A percentile compares a stretch with the other conserved stretches of the same genome.
Conservation (phyloP, 2,888 invertebrate species). For the Pyrrhosoma nymphula region DNA sequence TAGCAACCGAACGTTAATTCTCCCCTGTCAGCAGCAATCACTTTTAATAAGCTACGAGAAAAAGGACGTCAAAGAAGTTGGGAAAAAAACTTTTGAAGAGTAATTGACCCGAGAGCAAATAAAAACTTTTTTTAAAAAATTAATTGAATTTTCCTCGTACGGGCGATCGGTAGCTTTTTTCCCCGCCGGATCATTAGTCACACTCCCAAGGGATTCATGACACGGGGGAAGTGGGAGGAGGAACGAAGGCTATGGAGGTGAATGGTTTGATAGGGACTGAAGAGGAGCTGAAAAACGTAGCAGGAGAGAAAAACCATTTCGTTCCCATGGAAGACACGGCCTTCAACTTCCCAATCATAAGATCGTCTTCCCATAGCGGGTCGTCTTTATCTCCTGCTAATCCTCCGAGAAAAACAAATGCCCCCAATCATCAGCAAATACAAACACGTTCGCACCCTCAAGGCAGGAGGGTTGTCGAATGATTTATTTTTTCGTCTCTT, state of each 20-base stretch:
- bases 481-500: background rate
- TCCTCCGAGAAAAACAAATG: slow-evolving; percentile 6
- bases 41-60: slow-evolving; percentile 20
- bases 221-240: background rate
- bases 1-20: slow-evolving; percentile 25
- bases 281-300: background rate
- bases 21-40: slow-evolving; percentile 26
- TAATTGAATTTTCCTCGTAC: slow-evolving; percentile 38
- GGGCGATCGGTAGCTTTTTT: slow-evolving; percentile 28
- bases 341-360: slow-evolving; percentile 7
- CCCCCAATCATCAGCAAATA: background rate
- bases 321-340: background rate
- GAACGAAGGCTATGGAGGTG: background rate
- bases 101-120: slow-evolving; percentile 36
- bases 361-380: background rate
- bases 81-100: background rate
- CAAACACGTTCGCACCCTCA: background rate
- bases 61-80: background rate
- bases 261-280: background rate
- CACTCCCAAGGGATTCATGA: background rate
- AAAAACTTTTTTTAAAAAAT: slow-evolving; percentile 30
- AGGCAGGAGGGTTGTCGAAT: background rate
- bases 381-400: background rate
- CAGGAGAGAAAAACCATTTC: background rate
- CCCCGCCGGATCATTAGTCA: slow-evolving; percentile 53